Conservation (phyloP, 1,140 invertebrate species). For the Bombus breviceps region DNA sequence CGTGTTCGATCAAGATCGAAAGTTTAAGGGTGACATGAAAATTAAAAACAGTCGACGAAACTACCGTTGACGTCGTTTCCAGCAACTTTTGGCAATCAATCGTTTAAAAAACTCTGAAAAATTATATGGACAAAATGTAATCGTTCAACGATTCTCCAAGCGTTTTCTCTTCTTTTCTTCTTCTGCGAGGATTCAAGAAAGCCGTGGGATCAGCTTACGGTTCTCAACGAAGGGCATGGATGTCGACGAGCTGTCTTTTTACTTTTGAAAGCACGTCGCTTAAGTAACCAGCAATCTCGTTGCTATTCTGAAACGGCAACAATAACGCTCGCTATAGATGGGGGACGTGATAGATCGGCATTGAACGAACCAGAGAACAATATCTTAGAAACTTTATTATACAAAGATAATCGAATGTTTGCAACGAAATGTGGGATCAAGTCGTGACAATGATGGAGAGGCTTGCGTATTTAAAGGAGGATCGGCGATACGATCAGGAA, state of each 20-base stretch:
- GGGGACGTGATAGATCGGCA: background rate
- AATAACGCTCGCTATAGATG: background rate
- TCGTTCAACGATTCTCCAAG: background rate
- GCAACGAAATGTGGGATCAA: slow-evolving; percentile 1
- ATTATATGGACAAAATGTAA: too few relatives aligned
- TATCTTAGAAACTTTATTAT: slow-evolving; percentile 60
- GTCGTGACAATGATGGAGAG: slow-evolving; percentile 32
- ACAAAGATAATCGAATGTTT: slow-evolving; percentile 56
- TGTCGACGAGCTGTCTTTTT: background rate
- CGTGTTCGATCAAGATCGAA: background rate
- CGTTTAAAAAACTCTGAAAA: background rate
- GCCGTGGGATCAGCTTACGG: background rate
- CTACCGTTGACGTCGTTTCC: too few relatives aligned
- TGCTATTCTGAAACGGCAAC: background rate
- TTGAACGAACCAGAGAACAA: slow-evolving; percentile 13
- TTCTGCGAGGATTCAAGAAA: background rate
- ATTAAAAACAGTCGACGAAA: background rate
- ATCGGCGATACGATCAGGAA: background rate
- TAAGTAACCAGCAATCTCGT: background rate
- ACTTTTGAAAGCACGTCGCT: background rate
- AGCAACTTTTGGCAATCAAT: background rate
- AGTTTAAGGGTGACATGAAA: background rate
- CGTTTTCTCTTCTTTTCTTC: background rate
- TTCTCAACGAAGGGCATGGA: background rate
- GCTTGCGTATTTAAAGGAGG: slow-evolving; percentile 1